Percentiles rank a stretch among this genome's conserved stretches.
Conservation (phyloP, 2,888 invertebrate species). For the Tiphia femorata region DNA sequence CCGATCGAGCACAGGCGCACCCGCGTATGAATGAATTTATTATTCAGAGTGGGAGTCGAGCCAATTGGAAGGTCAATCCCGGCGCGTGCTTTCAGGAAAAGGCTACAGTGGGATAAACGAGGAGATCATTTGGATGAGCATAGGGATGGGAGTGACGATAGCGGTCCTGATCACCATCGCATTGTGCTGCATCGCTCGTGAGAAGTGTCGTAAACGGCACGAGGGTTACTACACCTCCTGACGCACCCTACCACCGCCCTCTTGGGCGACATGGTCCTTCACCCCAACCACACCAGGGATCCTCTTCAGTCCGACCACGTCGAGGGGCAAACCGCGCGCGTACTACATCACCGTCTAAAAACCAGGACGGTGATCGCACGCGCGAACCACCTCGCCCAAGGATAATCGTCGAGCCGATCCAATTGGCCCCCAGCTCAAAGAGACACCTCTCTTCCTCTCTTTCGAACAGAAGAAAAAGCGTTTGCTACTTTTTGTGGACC, state of each 20-base stretch:
- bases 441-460: too few relatives aligned
- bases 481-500: too few relatives aligned
- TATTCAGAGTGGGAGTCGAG: background rate
- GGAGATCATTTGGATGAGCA: slow-evolving; percentile 90
- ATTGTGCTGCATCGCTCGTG: slow-evolving; percentile 83
- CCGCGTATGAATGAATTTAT: background rate
- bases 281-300: slow-evolving; percentile 53
- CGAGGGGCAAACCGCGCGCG: slow-evolving; percentile 58
- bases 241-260: slow-evolving; percentile 56
- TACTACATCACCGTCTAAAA: slow-evolving; percentile 60
- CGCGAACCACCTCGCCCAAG: too few relatives aligned
- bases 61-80: too few relatives aligned
- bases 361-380: too few relatives aligned
- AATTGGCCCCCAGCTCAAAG: too few relatives aligned
- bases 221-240: slow-evolving; percentile 68
- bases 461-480: too few relatives aligned
- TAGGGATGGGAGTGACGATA: slow-evolving; percentile 88
- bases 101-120: slow-evolving; percentile 88
- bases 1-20: too few relatives aligned
- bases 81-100: slow-evolving; percentile 73
- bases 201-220: slow-evolving; percentile 83
- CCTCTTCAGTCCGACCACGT: slow-evolving; percentile 58
- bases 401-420: too few relatives aligned
- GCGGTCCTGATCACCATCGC: slow-evolving; percentile 85
- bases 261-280: slow-evolving; percentile 57